These are phyloP conservation scores for Druon quercuslanigerum DNA, from an alignment of 1,140 invertebrate species.

Conservation along the genomic window DNA sequence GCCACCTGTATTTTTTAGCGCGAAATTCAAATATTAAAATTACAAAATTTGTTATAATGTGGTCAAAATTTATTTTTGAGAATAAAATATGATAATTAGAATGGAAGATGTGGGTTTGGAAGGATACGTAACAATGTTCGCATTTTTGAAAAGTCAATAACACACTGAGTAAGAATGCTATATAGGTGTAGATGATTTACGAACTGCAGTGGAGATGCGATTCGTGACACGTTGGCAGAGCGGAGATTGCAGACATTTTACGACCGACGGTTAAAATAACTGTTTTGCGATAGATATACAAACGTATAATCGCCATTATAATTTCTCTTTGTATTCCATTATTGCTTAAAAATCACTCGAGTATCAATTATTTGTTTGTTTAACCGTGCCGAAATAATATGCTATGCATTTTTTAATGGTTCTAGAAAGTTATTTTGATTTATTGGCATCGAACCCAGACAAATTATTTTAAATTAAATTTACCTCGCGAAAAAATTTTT, in stretches of 20 bases:
- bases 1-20: too few species aligned
- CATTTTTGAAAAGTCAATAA: constrained; percentile 13
- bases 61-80: too few species aligned
- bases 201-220: constrained; percentile 6
- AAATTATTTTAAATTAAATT: too few species aligned
- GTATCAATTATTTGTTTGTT: constrained; percentile 15
- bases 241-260: constrained; percentile 12
- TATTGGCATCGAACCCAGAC: not conserved
- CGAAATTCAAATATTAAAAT: too few species aligned
- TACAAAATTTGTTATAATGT: too few species aligned
- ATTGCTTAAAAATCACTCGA: constrained; percentile 7
- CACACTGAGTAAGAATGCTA: not conserved
- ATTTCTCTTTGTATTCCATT: constrained; percentile 27
- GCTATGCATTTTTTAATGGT: not conserved
- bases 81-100: too few species aligned
- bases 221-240: constrained; percentile 18
- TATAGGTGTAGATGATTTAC: not conserved
- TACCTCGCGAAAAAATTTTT: too few species aligned
- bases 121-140: too few species aligned
- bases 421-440: not conserved
- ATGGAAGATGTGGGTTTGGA: too few species aligned
- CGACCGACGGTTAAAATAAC: not conserved
- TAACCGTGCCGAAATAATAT: not conserved
- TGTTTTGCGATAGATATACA: not conserved
- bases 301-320: not conserved